Evolutionary conservation across 2,888 invertebrate species (phyloP).

Genomic region (Tethea ocularis): DNA sequence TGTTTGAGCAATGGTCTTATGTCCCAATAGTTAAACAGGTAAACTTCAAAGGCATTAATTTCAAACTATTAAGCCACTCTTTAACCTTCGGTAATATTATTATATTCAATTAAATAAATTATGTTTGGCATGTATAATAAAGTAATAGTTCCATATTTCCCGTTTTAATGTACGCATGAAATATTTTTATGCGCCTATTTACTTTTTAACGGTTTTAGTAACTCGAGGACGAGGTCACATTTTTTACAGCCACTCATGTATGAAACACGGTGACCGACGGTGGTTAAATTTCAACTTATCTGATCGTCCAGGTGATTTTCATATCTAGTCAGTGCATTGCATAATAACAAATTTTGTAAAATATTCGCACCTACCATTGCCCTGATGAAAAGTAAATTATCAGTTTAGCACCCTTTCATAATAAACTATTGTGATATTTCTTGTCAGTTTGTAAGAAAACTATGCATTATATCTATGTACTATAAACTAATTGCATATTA

Average conservation of each 20-base stretch:
- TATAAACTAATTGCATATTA: no score
- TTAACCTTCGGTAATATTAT: constrained; percentile 19
- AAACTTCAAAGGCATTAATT: constrained; percentile 17
- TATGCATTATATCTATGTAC: no score
- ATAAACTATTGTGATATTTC: no score
- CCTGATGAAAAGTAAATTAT: background rate
- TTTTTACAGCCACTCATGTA: background rate
- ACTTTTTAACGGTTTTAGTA: background rate
- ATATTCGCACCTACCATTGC: constrained; percentile 16
- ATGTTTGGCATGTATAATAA: background rate
- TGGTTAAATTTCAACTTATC: constrained; percentile 22
- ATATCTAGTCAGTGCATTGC: constrained; percentile 16
- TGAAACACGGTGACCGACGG: background rate
- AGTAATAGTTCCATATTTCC: background rate
- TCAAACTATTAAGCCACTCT: constrained; percentile 19
- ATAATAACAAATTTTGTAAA: constrained; percentile 19
- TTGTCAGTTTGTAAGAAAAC: no score
- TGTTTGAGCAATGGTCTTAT: background rate
- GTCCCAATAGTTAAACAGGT: background rate
- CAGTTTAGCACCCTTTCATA: no score
- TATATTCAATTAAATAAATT: constrained; percentile 8
- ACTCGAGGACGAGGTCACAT: background rate
- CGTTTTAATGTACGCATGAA: constrained; percentile 3
- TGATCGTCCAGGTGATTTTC: constrained; percentile 23
- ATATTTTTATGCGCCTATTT: constrained; percentile 1